Base-by-base conservation (phyloP, 1,140 invertebrate species). In the Parapsyche elsis region DNA sequence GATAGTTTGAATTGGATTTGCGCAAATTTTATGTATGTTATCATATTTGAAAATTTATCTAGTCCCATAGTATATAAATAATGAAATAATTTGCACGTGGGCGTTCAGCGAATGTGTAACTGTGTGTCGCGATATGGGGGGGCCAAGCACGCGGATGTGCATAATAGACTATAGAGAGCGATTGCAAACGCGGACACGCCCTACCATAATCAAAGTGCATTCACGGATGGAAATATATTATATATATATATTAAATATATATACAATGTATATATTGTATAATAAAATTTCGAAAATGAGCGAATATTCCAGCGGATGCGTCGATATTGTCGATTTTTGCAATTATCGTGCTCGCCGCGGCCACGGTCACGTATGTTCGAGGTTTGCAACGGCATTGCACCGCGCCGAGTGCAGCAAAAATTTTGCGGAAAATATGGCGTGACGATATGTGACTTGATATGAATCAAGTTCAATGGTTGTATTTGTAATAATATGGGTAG, bases 331-430 rank as follows among this genome's bases (percentile, higher is more conserved):
- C 64, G 64, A 24, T 67, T 67, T 67, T 67, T 23, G 64, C 64
- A 67, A 67, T 67, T 67, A 67, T 26, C 24, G 21, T 67, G 64
- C n/a, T 23, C 64, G 64, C 16, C 23, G 64, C 21, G 19, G 64
- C 64, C 64, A 24, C 64, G 64, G 21, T 67, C 64, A 67, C 64
- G 64, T 67, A 67, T 67, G 64, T 67, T 67, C 64, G 64, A 67
- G 64, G 64, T 67, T 67, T 67, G 64, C 24, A 67, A 67, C 24
- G 24, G 64, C 64, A 10, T 53, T 67, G 64, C 64, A 67, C 19
- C 24, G 16, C 24, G 16, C 57, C 16, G 57, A 61, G 21, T 61
- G 57, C 57, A 61, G 16, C 57, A 61, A 61, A 61, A 61, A 61
- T 19, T 61, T 16, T 21, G 21, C 21, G n/a, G 21, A 61, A 61